Conservation (phyloP, 2,113 vertebrate species). For the Gambusia holbrooki region DNA sequence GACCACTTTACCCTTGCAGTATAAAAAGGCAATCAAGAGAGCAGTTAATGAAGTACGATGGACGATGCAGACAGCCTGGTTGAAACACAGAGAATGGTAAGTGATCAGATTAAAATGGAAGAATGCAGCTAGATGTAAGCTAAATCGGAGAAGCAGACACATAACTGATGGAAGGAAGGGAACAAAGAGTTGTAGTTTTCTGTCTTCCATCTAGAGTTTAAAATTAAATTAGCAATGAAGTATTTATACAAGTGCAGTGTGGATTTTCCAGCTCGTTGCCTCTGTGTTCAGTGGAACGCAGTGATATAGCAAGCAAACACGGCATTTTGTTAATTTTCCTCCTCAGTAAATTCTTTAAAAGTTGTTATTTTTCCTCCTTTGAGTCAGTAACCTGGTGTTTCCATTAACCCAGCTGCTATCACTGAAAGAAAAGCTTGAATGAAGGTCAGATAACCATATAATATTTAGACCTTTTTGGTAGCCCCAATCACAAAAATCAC, state of each 20-base stretch:
- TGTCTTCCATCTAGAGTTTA: conserved; percentile 46
- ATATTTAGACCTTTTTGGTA: not conserved
- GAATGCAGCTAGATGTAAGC: conserved; percentile 10
- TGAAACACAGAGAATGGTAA: not conserved
- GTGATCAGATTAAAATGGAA: not conserved
- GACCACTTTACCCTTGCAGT: not conserved
- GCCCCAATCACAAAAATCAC: not conserved
- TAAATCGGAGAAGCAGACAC: conserved; percentile 14
- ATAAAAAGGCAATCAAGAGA: not conserved
- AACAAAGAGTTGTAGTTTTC: conserved; percentile 40
- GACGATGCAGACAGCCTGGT: not conserved
- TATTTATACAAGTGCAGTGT: conserved; percentile 58
- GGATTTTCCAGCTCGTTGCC: conserved; percentile 55
- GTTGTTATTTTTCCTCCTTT: too few relatives aligned
- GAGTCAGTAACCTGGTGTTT: too few relatives aligned
- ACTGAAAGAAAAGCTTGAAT: not conserved
- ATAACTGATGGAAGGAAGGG: conserved; percentile 32
- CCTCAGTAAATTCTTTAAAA: not conserved
- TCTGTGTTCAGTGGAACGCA: conserved; percentile 21
- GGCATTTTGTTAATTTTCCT: not conserved
- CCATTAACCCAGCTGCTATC: too few relatives aligned
- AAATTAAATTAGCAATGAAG: conserved; percentile 69
- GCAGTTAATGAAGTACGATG: not conserved
- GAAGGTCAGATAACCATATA: not conserved
- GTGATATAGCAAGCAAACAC: conserved; percentile 7